Conservation (phyloP, 2,888 invertebrate species). For the Idaea aversata region DNA sequence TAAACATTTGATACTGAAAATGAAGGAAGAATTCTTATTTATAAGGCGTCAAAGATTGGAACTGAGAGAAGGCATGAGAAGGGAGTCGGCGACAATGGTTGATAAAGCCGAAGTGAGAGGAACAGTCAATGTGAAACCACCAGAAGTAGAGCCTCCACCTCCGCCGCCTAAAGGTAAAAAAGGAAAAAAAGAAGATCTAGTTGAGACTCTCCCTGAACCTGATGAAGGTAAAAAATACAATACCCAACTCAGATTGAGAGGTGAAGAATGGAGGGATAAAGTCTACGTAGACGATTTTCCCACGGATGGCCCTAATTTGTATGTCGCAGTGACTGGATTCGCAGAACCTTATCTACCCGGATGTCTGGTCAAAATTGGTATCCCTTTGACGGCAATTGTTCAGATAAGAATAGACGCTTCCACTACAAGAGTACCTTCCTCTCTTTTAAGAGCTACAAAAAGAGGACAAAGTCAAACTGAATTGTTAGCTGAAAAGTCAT, state of each 20-base stretch:
- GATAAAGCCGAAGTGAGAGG: slow-evolving; percentile 56
- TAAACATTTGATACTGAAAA: slow-evolving; percentile 66
- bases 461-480: slow-evolving; percentile 67
- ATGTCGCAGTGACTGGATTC: slow-evolving; percentile 77
- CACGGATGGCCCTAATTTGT: slow-evolving; percentile 74
- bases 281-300: slow-evolving; percentile 78
- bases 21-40: slow-evolving; percentile 68
- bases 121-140: slow-evolving; percentile 44
- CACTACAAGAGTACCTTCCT: slow-evolving; percentile 47
- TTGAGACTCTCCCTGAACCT: slow-evolving; percentile 33
- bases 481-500: slow-evolving; percentile 49
- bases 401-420: slow-evolving; percentile 61
- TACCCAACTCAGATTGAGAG: slow-evolving; percentile 69
- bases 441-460: slow-evolving; percentile 51
- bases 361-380: slow-evolving; percentile 57
- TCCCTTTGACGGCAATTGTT: slow-evolving; percentile 63
- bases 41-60: slow-evolving; percentile 61
- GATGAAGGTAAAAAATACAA: slow-evolving; percentile 67
- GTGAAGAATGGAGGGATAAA: slow-evolving; percentile 79
- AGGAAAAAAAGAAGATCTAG: slow-evolving; percentile 42
- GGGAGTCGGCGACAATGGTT: slow-evolving; percentile 64
- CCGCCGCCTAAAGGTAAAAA: slow-evolving; percentile 42
- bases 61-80: slow-evolving; percentile 60
- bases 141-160: slow-evolving; percentile 31
- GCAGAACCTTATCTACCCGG: slow-evolving; percentile 53